phyloP scores from a whole-genome alignment of 2,888 invertebrate genomes.

The Spilosoma lubricipeda region DNA sequence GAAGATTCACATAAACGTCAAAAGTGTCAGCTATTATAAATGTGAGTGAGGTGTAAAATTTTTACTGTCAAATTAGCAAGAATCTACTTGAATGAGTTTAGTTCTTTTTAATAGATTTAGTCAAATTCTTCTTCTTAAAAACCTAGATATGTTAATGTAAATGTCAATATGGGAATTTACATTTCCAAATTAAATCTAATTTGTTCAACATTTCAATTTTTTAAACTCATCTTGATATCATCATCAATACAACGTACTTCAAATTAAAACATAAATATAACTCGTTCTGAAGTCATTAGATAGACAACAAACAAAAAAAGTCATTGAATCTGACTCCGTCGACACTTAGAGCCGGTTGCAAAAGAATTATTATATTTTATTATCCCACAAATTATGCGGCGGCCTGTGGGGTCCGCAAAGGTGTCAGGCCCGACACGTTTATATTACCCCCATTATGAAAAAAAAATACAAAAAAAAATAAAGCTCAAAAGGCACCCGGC shows the following conservation, averaged over 20 bases:
- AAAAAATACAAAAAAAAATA: constrained; percentile 62
- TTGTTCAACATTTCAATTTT: neutral
- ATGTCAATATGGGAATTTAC: neutral
- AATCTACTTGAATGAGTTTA: neutral
- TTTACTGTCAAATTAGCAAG: constrained; percentile 3
- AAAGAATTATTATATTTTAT: constrained; percentile 79
- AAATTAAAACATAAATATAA: constrained; percentile 56
- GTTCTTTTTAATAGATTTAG: neutral
- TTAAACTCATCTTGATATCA: constrained; percentile 34
- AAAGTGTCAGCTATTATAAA: neutral
- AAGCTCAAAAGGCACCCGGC: constrained; percentile 75
- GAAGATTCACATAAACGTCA: constrained; percentile 1
- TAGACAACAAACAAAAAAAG: constrained; percentile 45
- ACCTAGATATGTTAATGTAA: neutral
- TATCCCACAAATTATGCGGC: constrained; percentile 79
- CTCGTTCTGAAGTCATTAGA: constrained; percentile 48
- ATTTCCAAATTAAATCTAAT: neutral
- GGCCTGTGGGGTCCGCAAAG: constrained; percentile 83
- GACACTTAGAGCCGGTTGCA: constrained; percentile 56
- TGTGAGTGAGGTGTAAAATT: neutral
- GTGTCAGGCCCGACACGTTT: constrained; percentile 83
- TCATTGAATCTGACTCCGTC: constrained; percentile 56
- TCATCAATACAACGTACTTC: constrained; percentile 22
- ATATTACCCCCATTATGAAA: constrained; percentile 81
- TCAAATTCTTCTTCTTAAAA: neutral